These are phyloP conservation scores for Nymphalis c-album DNA, from an alignment of 2,888 invertebrate species.

Conservation along the genomic window DNA sequence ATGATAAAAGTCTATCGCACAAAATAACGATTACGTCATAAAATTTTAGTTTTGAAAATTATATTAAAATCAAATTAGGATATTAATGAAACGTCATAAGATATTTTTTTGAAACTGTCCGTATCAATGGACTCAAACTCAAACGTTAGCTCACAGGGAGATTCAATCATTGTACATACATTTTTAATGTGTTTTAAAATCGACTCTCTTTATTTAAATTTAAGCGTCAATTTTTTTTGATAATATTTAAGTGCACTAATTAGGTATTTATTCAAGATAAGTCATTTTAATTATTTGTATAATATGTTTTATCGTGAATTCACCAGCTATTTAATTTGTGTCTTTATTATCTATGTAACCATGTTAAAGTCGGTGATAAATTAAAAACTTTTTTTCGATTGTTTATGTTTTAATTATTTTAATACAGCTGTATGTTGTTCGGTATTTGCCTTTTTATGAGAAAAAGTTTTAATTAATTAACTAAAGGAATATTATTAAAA, in stretches of 20 bases:
- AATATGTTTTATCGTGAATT: slow-evolving; percentile 33
- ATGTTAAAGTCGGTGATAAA: slow-evolving; percentile 29
- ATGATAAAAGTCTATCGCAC: too few species aligned
- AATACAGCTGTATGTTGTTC: not conserved
- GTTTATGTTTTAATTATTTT: not conserved
- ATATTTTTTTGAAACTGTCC: too few species aligned
- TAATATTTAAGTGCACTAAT: slow-evolving; percentile 40
- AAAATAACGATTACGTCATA: too few species aligned
- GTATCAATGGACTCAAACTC: slow-evolving; percentile 29
- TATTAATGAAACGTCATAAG: too few species aligned
- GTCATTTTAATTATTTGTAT: slow-evolving; percentile 43
- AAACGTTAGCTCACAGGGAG: slow-evolving; percentile 41
- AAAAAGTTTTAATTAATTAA: too few species aligned
- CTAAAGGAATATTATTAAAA: too few species aligned
- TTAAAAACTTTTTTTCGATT: not conserved
- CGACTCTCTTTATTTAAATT: slow-evolving; percentile 22
- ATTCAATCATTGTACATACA: slow-evolving; percentile 50
- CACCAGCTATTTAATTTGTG: slow-evolving; percentile 29
- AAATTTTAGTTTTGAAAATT: too few species aligned
- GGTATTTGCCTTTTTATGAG: not conserved
- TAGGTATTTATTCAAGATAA: slow-evolving; percentile 44
- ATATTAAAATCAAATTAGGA: too few species aligned
- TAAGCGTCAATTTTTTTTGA: slow-evolving; percentile 34
- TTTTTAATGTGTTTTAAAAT: slow-evolving; percentile 33
- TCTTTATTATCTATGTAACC: slow-evolving; percentile 35